phyloP scores from a whole-genome alignment of 2,888 invertebrate species.

The Sesamia inferens region DNA sequence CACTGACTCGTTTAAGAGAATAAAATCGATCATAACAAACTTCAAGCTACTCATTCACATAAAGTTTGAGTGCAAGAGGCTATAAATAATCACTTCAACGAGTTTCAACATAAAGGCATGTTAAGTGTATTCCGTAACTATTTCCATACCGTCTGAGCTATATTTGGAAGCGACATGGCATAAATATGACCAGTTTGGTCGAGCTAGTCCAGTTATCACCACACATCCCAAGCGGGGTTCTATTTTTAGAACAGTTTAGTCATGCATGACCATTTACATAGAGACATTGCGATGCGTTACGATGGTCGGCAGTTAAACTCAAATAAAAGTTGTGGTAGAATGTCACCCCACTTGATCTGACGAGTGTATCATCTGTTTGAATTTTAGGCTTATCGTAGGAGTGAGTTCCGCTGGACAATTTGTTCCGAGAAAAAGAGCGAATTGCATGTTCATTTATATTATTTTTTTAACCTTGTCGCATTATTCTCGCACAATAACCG shows the following conservation, averaged over 20 bases:
- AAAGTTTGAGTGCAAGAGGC: conserved; percentile 36
- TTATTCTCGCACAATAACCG: conserved; percentile 36
- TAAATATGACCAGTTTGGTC: conserved; percentile 78
- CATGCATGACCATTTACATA: conserved; percentile 76
- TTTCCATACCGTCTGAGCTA: conserved; percentile 70
- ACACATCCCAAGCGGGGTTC: conserved; percentile 75
- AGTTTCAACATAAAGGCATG: conserved; percentile 52
- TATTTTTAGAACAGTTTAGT: conserved; percentile 84
- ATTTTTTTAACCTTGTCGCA: conserved; percentile 32
- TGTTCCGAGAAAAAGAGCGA: conserved; percentile 32
- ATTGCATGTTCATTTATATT: conserved; percentile 22
- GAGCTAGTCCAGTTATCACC: conserved; percentile 81
- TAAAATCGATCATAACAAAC: conserved; percentile 33
- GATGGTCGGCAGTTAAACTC: conserved; percentile 44
- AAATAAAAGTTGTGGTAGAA: conserved; percentile 52
- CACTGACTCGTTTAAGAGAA: conserved; percentile 27
- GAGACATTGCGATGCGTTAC: conserved; percentile 62
- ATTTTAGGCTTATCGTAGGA: conserved; percentile 17
- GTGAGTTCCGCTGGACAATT: conserved; percentile 17
- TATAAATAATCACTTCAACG: conserved; percentile 58
- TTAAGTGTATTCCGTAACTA: conserved; percentile 63
- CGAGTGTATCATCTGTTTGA: conserved; percentile 32
- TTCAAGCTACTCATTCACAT: conserved; percentile 35
- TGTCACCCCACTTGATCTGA: conserved; percentile 30
- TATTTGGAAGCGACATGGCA: conserved; percentile 75